phyloP scores from a whole-genome alignment of 2,113 vertebrate genomes.

The Scatophagus argus region DNA sequence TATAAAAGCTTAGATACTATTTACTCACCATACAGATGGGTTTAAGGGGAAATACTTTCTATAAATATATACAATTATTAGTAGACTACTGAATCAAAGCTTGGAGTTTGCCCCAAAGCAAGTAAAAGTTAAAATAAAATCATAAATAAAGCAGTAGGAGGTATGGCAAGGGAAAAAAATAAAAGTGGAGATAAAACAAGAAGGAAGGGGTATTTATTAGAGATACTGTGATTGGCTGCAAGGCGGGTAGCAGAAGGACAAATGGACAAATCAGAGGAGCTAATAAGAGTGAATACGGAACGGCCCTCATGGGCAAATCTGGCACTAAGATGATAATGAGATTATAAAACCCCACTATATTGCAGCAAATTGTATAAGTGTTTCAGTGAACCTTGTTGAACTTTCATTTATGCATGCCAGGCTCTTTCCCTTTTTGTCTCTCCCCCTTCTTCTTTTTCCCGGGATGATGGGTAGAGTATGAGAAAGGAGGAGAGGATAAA shows the following conservation, averaged over 20 bases:
- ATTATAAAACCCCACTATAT: conserved; percentile 81
- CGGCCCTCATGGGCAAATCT: conserved; percentile 82
- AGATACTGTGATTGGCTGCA: conserved; percentile 72
- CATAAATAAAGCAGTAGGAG: conserved; percentile 59
- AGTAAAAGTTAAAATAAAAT: conserved; percentile 31
- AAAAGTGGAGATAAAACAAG: conserved; percentile 52
- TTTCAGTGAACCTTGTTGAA: conserved; percentile 83
- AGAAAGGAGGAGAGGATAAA: conserved; percentile 57
- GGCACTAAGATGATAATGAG: conserved; percentile 83
- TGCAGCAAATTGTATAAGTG: conserved; percentile 82
- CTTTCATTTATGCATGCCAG: conserved; percentile 80
- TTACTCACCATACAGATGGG: conserved; percentile 32
- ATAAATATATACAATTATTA: conserved; percentile 47
- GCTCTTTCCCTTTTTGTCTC: conserved; percentile 59
- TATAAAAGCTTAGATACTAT: conserved; percentile 1
- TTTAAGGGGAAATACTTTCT: conserved; percentile 38
- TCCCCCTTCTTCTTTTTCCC: conserved; percentile 55
- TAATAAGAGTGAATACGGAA: conserved; percentile 80
- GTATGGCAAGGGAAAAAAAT: conserved; percentile 41
- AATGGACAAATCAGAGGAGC: conserved; percentile 78
- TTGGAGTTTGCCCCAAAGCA: conserved; percentile 52
- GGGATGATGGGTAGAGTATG: conserved; percentile 63
- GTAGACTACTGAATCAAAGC: conserved; percentile 33
- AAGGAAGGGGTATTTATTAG: conserved; percentile 66
- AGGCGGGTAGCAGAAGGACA: conserved; percentile 75